These are phyloP conservation scores for Siniperca scherzeri DNA, from an alignment of 2,797 vertebrate species.

Conservation along the genomic window DNA sequence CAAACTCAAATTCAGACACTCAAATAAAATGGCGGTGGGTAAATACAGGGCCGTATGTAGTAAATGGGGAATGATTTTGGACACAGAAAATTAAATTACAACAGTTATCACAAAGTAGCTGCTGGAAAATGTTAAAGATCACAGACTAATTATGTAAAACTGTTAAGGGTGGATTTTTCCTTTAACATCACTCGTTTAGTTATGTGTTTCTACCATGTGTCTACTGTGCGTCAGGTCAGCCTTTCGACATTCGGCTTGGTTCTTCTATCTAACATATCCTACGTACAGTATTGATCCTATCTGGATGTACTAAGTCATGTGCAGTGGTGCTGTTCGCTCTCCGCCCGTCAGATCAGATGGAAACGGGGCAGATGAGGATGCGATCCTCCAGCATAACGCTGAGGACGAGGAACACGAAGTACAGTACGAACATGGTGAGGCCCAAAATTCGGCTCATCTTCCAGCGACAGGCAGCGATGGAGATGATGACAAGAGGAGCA, in stretches of 20 bases:
- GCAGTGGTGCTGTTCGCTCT: neutral
- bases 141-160: neutral
- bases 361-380: slow-evolving; percentile 91
- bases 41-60: neutral
- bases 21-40: neutral
- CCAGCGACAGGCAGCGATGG: slow-evolving; percentile 92
- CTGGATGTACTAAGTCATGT: neutral
- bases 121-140: slow-evolving; percentile 10
- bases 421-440: slow-evolving; percentile 94
- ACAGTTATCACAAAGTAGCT: neutral
- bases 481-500: slow-evolving; percentile 96
- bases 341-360: slow-evolving; percentile 74
- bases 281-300: neutral
- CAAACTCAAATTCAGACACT: neutral
- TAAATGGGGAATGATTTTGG: neutral
- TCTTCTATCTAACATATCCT: slow-evolving; percentile 22
- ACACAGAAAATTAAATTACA: neutral
- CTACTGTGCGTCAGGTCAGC: slow-evolving; percentile 29
- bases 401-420: slow-evolving; percentile 93
- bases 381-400: slow-evolving; percentile 95
- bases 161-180: slow-evolving; percentile 18
- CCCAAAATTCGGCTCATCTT: slow-evolving; percentile 94
- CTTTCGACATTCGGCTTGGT: neutral
- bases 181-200: neutral
- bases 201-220: neutral